Conservation (phyloP, 2,113 vertebrate species). For the Fulmarus glacialis region DNA sequence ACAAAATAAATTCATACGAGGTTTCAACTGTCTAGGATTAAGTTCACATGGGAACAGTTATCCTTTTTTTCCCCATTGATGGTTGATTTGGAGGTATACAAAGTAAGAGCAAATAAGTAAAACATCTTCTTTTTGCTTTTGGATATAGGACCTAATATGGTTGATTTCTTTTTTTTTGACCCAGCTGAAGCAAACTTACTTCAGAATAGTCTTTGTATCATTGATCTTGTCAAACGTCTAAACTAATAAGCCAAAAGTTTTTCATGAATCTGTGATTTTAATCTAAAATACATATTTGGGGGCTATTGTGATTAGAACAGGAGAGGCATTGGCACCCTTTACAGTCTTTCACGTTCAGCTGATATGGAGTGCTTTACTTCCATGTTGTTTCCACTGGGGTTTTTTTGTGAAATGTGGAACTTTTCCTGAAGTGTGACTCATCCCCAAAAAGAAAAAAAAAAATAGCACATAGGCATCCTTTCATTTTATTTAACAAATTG, state of each 20-base stretch:
- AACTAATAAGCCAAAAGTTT: background rate
- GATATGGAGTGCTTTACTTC: background rate
- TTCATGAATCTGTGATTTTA: background rate
- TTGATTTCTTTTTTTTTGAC: background rate
- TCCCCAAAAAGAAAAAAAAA: background rate
- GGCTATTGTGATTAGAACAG: background rate
- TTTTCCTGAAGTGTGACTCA: background rate
- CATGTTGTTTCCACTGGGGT: fast-evolving
- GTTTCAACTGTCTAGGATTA: background rate
- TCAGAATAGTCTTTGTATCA: background rate
- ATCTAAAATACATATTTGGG: background rate
- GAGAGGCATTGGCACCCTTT: background rate
- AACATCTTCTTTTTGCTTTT: background rate
- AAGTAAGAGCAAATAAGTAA: background rate
- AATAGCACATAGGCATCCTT: background rate
- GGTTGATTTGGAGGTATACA: background rate
- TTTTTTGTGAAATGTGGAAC: background rate
- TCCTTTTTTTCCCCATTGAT: background rate
- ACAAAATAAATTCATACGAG: background rate
- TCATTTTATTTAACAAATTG: conserved; percentile 23
- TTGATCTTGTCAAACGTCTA: background rate
- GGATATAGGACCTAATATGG: background rate
- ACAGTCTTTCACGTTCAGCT: background rate
- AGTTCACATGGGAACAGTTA: background rate
- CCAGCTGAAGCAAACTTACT: background rate